These are phyloP conservation scores for Alligator mississippiensis DNA, from an alignment of 2,113 vertebrate genomes.

Conservation along the genomic window DNA sequence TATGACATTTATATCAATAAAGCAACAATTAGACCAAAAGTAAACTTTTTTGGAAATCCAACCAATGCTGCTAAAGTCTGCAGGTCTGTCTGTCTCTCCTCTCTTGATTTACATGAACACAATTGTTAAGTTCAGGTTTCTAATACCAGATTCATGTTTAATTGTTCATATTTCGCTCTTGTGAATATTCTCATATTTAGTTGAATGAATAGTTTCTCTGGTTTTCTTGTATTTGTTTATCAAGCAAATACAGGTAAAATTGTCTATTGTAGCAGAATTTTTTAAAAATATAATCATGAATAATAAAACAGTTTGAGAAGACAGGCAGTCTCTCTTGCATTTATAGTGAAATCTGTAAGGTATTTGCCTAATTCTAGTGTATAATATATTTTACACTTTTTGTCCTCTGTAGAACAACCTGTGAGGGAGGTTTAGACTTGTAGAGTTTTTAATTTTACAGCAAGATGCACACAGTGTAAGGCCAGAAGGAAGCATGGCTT, in stretches of 20 bases:
- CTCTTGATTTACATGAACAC: background rate
- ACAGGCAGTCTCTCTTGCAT: background rate
- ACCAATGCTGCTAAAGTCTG: background rate
- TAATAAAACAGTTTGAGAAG: rapidly evolving
- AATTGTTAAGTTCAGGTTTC: background rate
- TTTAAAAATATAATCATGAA: background rate
- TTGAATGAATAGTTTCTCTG: background rate
- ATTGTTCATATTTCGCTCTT: background rate
- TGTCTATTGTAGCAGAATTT: too few relatives aligned
- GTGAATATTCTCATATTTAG: background rate
- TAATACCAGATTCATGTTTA: rapidly evolving
- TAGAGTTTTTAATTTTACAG: background rate
- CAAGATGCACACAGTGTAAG: background rate
- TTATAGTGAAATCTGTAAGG: background rate
- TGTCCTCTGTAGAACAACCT: background rate
- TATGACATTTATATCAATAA: background rate
- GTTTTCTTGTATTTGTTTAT: background rate
- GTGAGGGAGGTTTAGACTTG: background rate
- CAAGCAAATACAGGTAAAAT: too few relatives aligned
- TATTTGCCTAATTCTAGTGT: background rate
- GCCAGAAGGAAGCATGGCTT: background rate
- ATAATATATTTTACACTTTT: background rate
- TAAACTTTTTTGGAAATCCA: background rate
- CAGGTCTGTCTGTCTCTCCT: background rate
- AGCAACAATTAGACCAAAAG: background rate